Conservation (phyloP, 2,113 vertebrate species). For the Panthera uncia region DNA sequence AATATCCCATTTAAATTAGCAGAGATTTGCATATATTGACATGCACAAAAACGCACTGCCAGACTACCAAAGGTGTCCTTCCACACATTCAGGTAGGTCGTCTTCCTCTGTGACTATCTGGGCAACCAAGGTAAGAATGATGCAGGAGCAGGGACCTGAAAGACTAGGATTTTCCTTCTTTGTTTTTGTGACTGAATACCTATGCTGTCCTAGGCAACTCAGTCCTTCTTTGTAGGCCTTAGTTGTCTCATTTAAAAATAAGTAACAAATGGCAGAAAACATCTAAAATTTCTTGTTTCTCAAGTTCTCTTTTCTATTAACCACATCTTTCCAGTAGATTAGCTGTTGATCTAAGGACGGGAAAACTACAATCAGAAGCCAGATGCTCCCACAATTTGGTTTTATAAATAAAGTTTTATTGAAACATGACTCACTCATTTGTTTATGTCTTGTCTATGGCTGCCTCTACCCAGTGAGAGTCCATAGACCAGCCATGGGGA, state of each 20-base stretch:
- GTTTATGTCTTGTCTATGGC: neutral
- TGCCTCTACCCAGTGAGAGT: neutral
- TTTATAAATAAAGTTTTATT: neutral
- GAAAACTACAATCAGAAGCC: neutral
- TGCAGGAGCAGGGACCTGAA: rapidly evolving
- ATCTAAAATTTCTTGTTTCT: neutral
- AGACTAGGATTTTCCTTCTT: neutral
- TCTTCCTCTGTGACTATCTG: neutral
- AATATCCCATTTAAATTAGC: slow-evolving; percentile 75
- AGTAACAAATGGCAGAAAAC: neutral
- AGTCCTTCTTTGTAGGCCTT: neutral
- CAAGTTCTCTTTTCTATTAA: neutral
- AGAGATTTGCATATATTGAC: slow-evolving; percentile 72
- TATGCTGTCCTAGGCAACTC: neutral
- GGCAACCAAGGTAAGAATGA: neutral
- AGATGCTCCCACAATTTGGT: neutral
- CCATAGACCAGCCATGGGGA: neutral
- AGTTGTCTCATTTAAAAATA: neutral
- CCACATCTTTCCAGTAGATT: neutral
- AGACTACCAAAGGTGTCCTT: slow-evolving; percentile 57
- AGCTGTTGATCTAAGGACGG: neutral
- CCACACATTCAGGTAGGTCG: neutral
- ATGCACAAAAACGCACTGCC: neutral
- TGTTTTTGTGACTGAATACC: neutral
- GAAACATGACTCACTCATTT: rapidly evolving